Evolutionary conservation across 2,797 vertebrate genomes (phyloP).

Genomic region (Decapterus maruadsi): DNA sequence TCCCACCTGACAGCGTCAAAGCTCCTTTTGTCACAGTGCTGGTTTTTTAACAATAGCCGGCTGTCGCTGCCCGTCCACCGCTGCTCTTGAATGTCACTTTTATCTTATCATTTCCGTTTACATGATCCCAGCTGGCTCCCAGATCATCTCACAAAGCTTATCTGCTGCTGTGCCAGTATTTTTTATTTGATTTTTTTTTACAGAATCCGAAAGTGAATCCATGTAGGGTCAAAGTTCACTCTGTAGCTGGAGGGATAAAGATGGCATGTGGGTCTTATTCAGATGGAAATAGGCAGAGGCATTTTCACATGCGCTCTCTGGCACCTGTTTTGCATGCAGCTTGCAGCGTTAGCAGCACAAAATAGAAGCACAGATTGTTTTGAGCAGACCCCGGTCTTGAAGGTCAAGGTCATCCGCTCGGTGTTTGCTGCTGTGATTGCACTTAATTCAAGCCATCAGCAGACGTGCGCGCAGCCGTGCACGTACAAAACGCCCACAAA

Average conservation of each 20-base stretch:
- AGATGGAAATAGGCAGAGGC: conserved; percentile 38
- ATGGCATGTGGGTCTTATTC: conserved; percentile 35
- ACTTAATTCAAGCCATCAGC: conserved; percentile 60
- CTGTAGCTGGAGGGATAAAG: conserved; percentile 8
- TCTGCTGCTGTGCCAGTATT: not conserved
- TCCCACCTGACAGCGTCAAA: conserved; percentile 23
- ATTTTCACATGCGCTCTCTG: conserved; percentile 11
- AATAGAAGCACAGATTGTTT: conserved; percentile 63
- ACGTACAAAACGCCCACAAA: conserved; percentile 15
- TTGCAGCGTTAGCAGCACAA: conserved; percentile 24
- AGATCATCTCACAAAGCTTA: conserved; percentile 22
- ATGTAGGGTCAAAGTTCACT: conserved; percentile 20
- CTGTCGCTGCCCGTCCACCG: conserved; percentile 30
- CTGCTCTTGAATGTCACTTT: conserved; percentile 66
- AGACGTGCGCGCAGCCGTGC: not conserved
- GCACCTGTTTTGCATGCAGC: conserved; percentile 67
- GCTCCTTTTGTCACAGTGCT: conserved; percentile 24
- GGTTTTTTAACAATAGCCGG: conserved; percentile 12
- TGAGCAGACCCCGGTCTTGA: conserved; percentile 29
- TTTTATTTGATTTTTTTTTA: not conserved
- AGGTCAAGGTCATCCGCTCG: conserved; percentile 60
- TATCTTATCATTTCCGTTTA: conserved; percentile 47
- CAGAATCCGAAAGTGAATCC: conserved; percentile 12
- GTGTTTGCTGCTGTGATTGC: conserved; percentile 57
- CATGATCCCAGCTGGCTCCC: conserved; percentile 38